Evolutionary conservation across 2,113 vertebrate species (phyloP).

Genomic region (Rynchops niger): DNA sequence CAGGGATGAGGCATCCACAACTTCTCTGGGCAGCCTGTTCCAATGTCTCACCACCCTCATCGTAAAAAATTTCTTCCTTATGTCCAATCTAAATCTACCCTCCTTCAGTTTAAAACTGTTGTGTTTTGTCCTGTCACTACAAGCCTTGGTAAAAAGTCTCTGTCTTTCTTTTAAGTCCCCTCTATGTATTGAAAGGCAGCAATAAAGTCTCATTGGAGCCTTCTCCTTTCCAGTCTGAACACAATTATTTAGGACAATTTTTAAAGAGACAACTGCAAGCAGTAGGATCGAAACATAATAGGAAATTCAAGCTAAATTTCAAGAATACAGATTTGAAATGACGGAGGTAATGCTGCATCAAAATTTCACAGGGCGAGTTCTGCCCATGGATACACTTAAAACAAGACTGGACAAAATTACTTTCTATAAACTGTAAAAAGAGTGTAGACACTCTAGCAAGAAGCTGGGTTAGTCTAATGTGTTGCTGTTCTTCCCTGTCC

Average conservation of each 20-base stretch:
- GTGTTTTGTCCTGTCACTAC: background rate
- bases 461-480: background rate
- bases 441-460: background rate
- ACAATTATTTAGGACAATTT: background rate
- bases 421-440: background rate
- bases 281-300: background rate
- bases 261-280: background rate
- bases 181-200: background rate
- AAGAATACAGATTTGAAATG: background rate
- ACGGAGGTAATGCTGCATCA: background rate
- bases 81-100: background rate
- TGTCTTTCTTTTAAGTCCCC: background rate
- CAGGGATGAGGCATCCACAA: background rate
- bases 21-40: background rate
- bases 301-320: background rate
- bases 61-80: background rate
- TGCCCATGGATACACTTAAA: background rate
- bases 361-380: background rate
- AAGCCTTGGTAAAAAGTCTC: background rate
- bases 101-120: background rate
- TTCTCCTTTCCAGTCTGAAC: background rate
- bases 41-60: background rate
- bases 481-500: background rate
- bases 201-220: background rate
- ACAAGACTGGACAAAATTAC: background rate